Conservation (phyloP, 53 echinoderm and acorn worm genomes). For the Pentamera pediparva region DNA sequence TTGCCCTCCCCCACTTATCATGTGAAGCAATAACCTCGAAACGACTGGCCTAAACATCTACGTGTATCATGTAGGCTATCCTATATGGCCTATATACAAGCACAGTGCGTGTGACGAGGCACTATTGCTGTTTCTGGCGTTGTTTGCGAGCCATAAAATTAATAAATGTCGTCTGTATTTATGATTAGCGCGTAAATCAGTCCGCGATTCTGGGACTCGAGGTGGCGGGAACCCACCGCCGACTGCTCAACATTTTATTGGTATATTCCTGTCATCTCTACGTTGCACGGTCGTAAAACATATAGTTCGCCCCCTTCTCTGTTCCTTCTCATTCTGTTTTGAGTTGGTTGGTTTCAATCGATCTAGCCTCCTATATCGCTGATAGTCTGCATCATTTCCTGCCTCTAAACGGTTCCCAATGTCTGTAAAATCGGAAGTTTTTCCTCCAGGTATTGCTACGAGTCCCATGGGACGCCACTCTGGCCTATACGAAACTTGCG, state of each 20-base stretch:
- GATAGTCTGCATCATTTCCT: not conserved
- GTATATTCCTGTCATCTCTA: slow-evolving; percentile 17
- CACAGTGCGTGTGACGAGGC: not conserved
- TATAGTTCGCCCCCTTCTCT: too few relatives aligned
- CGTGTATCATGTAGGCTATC: too few relatives aligned
- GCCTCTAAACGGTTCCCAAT: not conserved
- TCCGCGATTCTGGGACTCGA: slow-evolving; percentile 1
- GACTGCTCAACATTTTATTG: slow-evolving; percentile 16
- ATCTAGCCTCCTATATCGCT: too few relatives aligned
- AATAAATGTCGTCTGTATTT: slow-evolving; percentile 29
- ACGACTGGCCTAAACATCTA: not conserved
- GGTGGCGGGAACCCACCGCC: slow-evolving; percentile 12
- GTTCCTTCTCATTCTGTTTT: too few relatives aligned
- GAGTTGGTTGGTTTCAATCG: too few relatives aligned
- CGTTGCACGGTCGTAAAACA: not conserved
- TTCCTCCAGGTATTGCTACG: not conserved
- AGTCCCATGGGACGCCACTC: not conserved
- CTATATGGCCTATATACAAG: not conserved
- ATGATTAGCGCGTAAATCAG: slow-evolving; percentile 14
- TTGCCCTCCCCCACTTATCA: slow-evolving; percentile 15
- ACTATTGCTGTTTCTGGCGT: slow-evolving; percentile 10
- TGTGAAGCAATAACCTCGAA: not conserved
- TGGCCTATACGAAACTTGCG: too few relatives aligned
- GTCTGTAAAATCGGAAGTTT: not conserved
- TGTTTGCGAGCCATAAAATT: slow-evolving; percentile 30